These are phyloP conservation scores for Melipona beecheii DNA, from an alignment of 2,888 invertebrate species.

Conservation along the genomic window DNA sequence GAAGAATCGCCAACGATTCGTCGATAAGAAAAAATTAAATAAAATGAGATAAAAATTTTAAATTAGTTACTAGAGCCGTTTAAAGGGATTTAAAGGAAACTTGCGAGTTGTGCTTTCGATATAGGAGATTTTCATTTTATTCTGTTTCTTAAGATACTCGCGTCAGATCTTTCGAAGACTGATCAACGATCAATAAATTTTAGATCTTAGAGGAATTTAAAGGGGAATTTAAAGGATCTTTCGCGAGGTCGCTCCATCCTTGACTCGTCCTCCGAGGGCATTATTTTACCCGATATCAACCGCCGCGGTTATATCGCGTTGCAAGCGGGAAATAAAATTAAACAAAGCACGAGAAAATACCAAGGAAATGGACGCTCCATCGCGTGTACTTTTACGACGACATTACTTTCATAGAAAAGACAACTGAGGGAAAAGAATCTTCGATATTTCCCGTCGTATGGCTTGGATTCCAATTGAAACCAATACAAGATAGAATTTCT, in stretches of 20 bases:
- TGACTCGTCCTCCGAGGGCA: neutral
- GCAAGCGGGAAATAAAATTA: conserved; percentile 28
- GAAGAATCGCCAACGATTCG: too few relatives aligned
- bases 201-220: neutral
- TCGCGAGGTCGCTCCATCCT: neutral
- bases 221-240: neutral
- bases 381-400: conserved; percentile 15
- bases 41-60: too few relatives aligned
- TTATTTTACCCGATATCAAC: neutral
- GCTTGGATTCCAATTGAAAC: conserved; percentile 14
- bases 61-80: too few relatives aligned
- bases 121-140: too few relatives aligned
- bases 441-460: neutral
- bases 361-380: neutral
- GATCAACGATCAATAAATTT: neutral
- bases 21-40: too few relatives aligned
- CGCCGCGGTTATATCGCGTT: neutral
- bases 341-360: conserved; percentile 22
- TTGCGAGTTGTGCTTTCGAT: too few relatives aligned
- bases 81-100: too few relatives aligned
- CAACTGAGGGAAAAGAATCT: neutral
- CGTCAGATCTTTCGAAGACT: neutral
- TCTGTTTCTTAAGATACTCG: too few relatives aligned
- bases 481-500: conserved; percentile 1
- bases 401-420: conserved; percentile 25